These are phyloP conservation scores for Pseudococcus longispinus DNA, from an alignment of 2,888 invertebrate genomes.

Conservation along the genomic window DNA sequence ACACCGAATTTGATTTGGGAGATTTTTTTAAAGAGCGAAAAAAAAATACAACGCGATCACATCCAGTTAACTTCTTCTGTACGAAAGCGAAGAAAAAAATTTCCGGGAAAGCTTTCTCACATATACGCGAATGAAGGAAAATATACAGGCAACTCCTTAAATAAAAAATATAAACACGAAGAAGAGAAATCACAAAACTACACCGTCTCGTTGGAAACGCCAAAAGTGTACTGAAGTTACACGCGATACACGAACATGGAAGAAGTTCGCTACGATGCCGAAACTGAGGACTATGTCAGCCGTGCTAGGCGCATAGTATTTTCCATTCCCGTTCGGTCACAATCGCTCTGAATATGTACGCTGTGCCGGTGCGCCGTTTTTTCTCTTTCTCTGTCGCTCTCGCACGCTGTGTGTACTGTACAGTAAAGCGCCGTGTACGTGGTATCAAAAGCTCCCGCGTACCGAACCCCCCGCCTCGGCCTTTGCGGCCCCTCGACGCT, in stretches of 20 bases:
- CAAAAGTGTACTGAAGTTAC: slow-evolving; percentile 35
- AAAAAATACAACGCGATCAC: not conserved
- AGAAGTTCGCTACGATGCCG: slow-evolving; percentile 48
- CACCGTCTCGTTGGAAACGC: slow-evolving; percentile 34
- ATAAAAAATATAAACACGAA: slow-evolving; percentile 19
- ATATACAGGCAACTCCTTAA: not conserved
- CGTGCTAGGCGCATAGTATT: slow-evolving; percentile 52
- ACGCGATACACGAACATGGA: slow-evolving; percentile 38
- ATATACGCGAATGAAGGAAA: not conserved
- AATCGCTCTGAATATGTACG: slow-evolving; percentile 35
- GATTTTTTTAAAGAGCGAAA: not conserved
- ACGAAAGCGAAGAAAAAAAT: not conserved
- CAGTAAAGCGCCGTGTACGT: slow-evolving; percentile 16
- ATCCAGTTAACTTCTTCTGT: not conserved
- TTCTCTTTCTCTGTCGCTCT: not conserved
- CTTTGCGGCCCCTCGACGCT: not conserved
- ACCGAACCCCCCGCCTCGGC: not conserved
- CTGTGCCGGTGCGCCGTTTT: slow-evolving; percentile 14
- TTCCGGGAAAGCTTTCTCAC: not conserved
- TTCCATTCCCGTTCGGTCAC: slow-evolving; percentile 47
- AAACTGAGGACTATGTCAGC: slow-evolving; percentile 54
- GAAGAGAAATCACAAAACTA: slow-evolving; percentile 13
- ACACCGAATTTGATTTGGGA: not conserved
- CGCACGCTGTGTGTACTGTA: not conserved
- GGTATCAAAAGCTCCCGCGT: slow-evolving; percentile 35